Evolutionary conservation across 2,797 vertebrate species (phyloP), one percentile per base, ranked within the genome.

Genomic region (Phrynocephalus guinanensis): DNA sequence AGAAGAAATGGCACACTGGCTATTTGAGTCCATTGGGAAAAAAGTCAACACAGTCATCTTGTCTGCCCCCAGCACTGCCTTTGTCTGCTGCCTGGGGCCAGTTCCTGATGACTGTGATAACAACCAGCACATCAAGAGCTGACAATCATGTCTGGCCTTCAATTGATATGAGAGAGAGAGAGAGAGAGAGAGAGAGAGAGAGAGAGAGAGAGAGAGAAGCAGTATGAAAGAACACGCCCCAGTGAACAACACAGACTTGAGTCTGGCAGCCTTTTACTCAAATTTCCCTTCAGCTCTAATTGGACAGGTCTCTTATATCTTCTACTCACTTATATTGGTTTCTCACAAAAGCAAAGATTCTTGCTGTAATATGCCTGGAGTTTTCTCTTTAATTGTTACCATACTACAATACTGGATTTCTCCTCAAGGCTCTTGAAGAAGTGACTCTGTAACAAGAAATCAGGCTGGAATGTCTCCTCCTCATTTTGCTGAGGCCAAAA

Each of bases 71-170:
- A 20, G 20, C 20, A 72, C 90, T 67, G 75, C 76, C 89, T 91
- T 89, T 94, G 94, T 95, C 93, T 95, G 91, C 44, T 38, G 91
- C 75, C 82, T 89, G 92, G 87, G 95, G 93, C 88, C 93, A 91
- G 75, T 89, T 89, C 88, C 92, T 88, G 94, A 96, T 96, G 87
- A 86, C 81, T 67, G 73, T 87, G 95, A 96, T 96, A 95, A 95
- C 92, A 92, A 1, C 86, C 85, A 91, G 82, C 87, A 92, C 92
- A 91, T 90, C 89, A 93, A 93, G 89, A 77, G 48, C 84, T 88
- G 92, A 91, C 92, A 94, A 93, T 93, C 77, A 90, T 90, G 94
- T 95, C 93, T 93, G 93, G 48, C 93, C 92, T 94, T 85, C 93
- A 91, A 93, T 92, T 93, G 92, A 88, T 94, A n/a, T 89, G 84